These are phyloP conservation scores for Pimephales promelas DNA, from an alignment of 2,113 vertebrate species.

Conservation along the genomic window DNA sequence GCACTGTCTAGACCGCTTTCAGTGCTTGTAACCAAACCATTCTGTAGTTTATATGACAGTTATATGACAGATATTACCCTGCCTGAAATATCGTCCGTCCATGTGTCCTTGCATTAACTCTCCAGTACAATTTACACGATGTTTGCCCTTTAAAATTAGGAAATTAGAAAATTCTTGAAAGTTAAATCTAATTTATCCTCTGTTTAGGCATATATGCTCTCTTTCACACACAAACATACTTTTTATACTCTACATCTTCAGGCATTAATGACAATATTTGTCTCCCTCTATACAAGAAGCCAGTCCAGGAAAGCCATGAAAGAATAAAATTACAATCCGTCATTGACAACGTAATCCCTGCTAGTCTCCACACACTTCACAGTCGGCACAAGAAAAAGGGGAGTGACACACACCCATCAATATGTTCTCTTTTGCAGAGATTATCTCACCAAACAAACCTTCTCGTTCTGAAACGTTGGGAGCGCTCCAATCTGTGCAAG, in stretches of 20 bases:
- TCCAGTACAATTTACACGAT: background rate
- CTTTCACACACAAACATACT: background rate
- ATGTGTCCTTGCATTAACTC: background rate
- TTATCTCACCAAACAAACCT: slow-evolving; percentile 28
- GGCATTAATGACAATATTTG: background rate
- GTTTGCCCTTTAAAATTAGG: background rate
- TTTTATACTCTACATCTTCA: background rate
- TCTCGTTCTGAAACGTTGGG: background rate
- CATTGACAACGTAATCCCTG: slow-evolving; percentile 11
- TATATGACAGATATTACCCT: slow-evolving; percentile 1
- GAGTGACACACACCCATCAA: slow-evolving; percentile 5
- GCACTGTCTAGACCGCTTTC: background rate
- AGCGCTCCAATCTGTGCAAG: background rate
- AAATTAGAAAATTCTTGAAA: background rate
- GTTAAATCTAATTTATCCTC: background rate
- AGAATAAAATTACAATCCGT: background rate
- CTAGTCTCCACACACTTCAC: slow-evolving; percentile 14
- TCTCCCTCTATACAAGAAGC: slow-evolving; percentile 6
- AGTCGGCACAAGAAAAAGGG: slow-evolving; percentile 17
- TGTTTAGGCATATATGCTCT: background rate
- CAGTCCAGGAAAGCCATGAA: slow-evolving; percentile 6
- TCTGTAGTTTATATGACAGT: background rate
- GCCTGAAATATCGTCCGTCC: background rate
- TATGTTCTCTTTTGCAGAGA: slow-evolving; percentile 4
- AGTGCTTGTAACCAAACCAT: background rate